Conservation (phyloP, 2,113 vertebrate species). For the Proterorhinus semilunaris region DNA sequence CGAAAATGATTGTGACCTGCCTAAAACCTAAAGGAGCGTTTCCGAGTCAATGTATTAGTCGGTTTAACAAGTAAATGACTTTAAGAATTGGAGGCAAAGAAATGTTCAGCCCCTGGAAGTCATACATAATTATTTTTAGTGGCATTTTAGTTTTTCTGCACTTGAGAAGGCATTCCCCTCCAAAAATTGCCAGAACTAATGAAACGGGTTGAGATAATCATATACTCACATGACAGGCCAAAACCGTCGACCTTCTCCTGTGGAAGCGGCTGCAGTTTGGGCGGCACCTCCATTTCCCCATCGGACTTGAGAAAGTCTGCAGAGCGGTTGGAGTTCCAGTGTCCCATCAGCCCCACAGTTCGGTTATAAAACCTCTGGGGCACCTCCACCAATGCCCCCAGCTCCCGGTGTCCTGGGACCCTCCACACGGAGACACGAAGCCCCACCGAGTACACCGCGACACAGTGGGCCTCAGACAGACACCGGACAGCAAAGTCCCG, state of each 20-base stretch:
- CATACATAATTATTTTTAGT: too few relatives aligned
- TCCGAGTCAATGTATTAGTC: too few relatives aligned
- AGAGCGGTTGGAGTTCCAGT: conserved; percentile 73
- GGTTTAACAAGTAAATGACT: too few relatives aligned
- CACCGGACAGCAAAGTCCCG: conserved; percentile 74
- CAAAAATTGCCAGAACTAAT: too few relatives aligned
- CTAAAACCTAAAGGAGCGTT: not conserved
- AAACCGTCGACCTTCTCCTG: conserved; percentile 72
- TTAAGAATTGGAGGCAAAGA: too few relatives aligned
- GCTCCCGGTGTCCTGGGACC: conserved; percentile 35
- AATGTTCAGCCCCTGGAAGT: too few relatives aligned
- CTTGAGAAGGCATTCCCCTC: too few relatives aligned
- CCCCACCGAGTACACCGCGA: conserved; percentile 70
- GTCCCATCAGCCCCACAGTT: conserved; percentile 79
- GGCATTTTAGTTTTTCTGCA: too few relatives aligned
- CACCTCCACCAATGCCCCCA: conserved; percentile 70
- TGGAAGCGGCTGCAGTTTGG: conserved; percentile 49
- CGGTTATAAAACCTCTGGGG: conserved; percentile 78
- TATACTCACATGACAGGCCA: conserved; percentile 80
- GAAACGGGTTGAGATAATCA: too few relatives aligned
- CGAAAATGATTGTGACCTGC: not conserved
- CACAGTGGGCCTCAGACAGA: conserved; percentile 57
- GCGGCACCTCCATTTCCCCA: conserved; percentile 52
- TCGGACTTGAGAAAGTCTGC: conserved; percentile 80
- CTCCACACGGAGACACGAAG: conserved; percentile 73